Evolutionary conservation across 2,888 invertebrate species (phyloP).

Genomic region (Nymphalis urticae): DNA sequence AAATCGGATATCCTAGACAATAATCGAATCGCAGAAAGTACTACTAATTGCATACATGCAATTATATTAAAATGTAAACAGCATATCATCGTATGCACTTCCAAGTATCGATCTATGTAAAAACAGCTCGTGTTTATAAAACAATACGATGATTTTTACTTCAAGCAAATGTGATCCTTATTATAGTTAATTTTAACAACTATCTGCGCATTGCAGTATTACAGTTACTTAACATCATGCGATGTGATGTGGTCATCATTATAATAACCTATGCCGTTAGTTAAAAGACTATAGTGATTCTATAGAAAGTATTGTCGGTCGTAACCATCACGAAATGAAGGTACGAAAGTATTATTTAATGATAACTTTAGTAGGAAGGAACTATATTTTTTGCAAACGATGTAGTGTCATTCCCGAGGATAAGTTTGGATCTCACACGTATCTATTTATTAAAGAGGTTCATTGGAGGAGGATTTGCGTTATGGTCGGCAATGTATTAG

Average conservation of each 20-base stretch:
- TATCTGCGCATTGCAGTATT: constrained; percentile 17
- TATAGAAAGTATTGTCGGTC: constrained; percentile 8
- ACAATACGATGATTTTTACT: constrained; percentile 30
- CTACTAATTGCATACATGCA: constrained; percentile 18
- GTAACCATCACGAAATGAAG: not conserved
- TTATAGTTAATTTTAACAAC: constrained; percentile 10
- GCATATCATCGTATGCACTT: constrained; percentile 25
- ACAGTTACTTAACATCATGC: constrained; percentile 16
- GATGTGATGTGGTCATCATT: constrained; percentile 18
- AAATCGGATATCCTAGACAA: constrained; percentile 38
- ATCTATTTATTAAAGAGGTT: too few relatives aligned
- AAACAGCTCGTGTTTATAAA: constrained; percentile 30
- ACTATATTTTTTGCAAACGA: too few relatives aligned
- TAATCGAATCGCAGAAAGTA: constrained; percentile 15
- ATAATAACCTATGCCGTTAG: constrained; percentile 33
- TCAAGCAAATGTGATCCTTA: constrained; percentile 21
- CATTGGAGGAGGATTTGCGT: too few relatives aligned
- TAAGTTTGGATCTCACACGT: too few relatives aligned
- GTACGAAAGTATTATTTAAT: not conserved
- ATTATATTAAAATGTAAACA: constrained; percentile 26
- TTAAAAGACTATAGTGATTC: constrained; percentile 11
- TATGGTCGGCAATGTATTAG: not conserved
- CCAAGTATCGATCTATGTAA: constrained; percentile 30
- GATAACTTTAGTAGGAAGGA: too few relatives aligned
- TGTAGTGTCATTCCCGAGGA: too few relatives aligned